Percentiles rank a stretch among this genome's conserved stretches.
These are phyloP conservation scores for Sarcophaga subvicina DNA, from an alignment of 2,888 invertebrate species.

Conservation along the genomic window DNA sequence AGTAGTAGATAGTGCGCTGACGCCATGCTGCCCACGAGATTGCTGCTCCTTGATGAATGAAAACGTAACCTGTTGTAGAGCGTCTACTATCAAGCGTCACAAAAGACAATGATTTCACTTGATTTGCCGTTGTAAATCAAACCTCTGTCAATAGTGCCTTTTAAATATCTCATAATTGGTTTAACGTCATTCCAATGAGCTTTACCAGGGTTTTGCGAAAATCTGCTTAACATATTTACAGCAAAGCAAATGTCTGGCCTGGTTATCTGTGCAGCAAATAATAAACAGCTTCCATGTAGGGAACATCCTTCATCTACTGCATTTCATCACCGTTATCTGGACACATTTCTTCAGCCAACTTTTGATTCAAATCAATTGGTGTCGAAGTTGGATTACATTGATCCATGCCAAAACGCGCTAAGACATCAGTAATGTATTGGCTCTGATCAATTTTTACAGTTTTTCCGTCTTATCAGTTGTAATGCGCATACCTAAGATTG, in stretches of 20 bases:
- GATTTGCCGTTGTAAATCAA: background rate
- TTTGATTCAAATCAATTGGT: slow-evolving; percentile 57
- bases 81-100: too few relatives aligned
- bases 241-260: slow-evolving; percentile 57
- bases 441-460: slow-evolving; percentile 48
- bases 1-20: background rate
- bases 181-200: slow-evolving; percentile 63
- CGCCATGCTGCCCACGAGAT: too few relatives aligned
- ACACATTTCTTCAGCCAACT: slow-evolving; percentile 31
- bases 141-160: slow-evolving; percentile 16
- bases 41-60: too few relatives aligned
- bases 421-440: slow-evolving; percentile 41
- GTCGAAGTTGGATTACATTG: slow-evolving; percentile 57
- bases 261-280: slow-evolving; percentile 61
- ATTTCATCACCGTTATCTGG: slow-evolving; percentile 1
- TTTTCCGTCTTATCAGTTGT: background rate
- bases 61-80: too few relatives aligned
- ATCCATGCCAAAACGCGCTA: slow-evolving; percentile 39
- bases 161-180: slow-evolving; percentile 42
- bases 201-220: slow-evolving; percentile 50
- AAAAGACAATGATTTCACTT: background rate
- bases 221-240: slow-evolving; percentile 62
- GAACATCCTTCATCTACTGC: slow-evolving; percentile 28
- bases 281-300: slow-evolving; percentile 59
- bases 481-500: too few relatives aligned